Conservation (phyloP, 2,888 invertebrate genomes). For the Drosophila flavopinicola region DNA sequence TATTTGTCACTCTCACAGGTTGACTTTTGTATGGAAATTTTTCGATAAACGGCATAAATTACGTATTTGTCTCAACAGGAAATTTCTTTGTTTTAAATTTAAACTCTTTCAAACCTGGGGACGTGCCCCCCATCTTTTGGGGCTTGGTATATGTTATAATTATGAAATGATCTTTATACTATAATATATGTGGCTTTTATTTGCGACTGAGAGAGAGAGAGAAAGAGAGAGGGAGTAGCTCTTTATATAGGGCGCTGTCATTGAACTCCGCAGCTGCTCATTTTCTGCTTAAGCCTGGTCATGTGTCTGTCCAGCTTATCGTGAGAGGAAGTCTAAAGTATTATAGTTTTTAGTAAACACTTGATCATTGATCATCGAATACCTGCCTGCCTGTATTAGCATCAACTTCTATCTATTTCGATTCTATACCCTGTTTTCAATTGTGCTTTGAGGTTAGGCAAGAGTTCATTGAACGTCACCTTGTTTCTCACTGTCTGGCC, state of each 20-base stretch:
- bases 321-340: constrained; percentile 9
- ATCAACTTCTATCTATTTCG: constrained; percentile 7
- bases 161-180: constrained; percentile 20
- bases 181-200: constrained; percentile 8
- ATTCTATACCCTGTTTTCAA: no score
- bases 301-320: constrained; percentile 24
- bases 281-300: constrained; percentile 6
- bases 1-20: not conserved
- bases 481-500: constrained; percentile 10
- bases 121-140: constrained; percentile 57
- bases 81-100: constrained; percentile 56
- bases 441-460: not conserved
- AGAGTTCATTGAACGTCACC: constrained; percentile 52
- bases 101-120: constrained; percentile 31
- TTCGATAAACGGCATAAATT: constrained; percentile 3
- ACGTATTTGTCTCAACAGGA: constrained; percentile 14
- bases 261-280: constrained; percentile 41
- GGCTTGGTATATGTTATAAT: constrained; percentile 39
- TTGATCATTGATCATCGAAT: constrained; percentile 5
- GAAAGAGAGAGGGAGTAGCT: constrained; percentile 9
- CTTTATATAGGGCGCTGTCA: constrained; percentile 52
- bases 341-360: constrained; percentile 2
- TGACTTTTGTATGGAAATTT: constrained; percentile 21
- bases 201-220: not conserved
- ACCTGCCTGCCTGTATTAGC: constrained; percentile 3